Percentiles rank a stretch among this genome's conserved stretches.
Conservation (phyloP, 2,797 vertebrate genomes). For the Odontamblyopus rebecca region DNA sequence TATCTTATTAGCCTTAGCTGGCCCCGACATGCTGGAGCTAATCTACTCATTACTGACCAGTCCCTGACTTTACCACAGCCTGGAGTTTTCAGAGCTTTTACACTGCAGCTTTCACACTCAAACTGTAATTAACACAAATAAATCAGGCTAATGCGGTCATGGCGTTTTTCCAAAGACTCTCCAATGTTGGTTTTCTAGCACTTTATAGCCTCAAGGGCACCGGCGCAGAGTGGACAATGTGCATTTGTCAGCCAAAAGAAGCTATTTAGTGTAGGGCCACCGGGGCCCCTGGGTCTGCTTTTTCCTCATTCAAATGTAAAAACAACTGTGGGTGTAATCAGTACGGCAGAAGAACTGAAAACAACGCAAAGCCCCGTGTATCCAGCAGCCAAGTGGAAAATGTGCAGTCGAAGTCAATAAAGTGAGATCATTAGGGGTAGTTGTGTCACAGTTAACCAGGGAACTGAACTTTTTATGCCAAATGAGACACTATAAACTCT, state of each 20-base stretch:
- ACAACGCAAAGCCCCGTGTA: neutral
- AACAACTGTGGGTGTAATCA: no score
- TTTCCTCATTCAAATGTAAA: constrained; percentile 7
- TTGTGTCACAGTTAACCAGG: no score
- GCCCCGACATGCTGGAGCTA: constrained; percentile 33
- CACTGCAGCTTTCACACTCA: constrained; percentile 9
- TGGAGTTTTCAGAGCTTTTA: constrained; percentile 7
- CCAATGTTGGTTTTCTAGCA: neutral
- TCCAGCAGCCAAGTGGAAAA: neutral
- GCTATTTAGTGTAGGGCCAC: constrained; percentile 1
- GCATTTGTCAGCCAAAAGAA: neutral
- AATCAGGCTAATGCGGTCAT: constrained; percentile 7
- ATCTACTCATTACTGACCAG: constrained; percentile 33
- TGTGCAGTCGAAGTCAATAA: no score
- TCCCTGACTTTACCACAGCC: constrained; percentile 13
- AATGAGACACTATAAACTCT: no score
- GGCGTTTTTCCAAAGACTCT: constrained; percentile 12
- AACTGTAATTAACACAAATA: constrained; percentile 21
- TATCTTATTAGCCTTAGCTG: constrained; percentile 25
- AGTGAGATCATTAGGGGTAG: no score
- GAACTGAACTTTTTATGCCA: no score
- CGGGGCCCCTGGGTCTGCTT: neutral
- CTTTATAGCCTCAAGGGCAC: constrained; percentile 10
- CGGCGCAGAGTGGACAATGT: neutral
- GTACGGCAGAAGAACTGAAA: neutral